Evolutionary conservation across 2,888 invertebrate genomes (phyloP), one percentile per base, ranked within the genome.

Genomic region (Chesias legatella): DNA sequence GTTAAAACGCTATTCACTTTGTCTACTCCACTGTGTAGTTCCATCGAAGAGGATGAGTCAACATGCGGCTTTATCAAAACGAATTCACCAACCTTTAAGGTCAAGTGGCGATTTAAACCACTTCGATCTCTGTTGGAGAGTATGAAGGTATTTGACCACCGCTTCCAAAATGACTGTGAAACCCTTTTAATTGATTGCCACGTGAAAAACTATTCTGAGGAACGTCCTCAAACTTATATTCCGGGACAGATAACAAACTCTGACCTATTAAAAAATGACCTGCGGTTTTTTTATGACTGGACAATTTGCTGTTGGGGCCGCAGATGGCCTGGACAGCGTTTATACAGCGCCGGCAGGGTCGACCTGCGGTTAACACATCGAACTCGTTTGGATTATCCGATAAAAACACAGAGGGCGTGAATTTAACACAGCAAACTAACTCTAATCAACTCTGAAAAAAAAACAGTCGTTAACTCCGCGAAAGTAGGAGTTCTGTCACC

Each of bases 101-200:
- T 30, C 20, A 9, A 9, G 29, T 3, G 29, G 29, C 7, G 29
- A 30, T 1, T 1, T 3, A 30, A 30, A 30, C 29, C 29, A 30
- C 8, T 30, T 30, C 10, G 10, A n/a, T 30, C 8, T 17, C 9
- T 30, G 20, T 9, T 20, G 29, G 20, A 30, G 29, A 30, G 29
- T 30, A 9, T 30, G 29, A 6, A 30, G 17, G 28, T n/a, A 28
- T 30, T 8, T 9, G 29, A 28, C 29, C 29, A n/a, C n/a, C n/a
- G n/a, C n/a, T n/a, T n/a, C n/a, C n/a, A n/a, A n/a, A n/a, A n/a
- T n/a, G n/a, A n/a, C 20, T 30, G 28, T n/a, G 28, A 28, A 17
- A 5, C 8, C n/a, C n/a, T n/a, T n/a, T n/a, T n/a, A n/a, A n/a
- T n/a, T n/a, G n/a, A n/a, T n/a, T 28, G 28, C 28, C 28, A 17